Evolutionary conservation across 2,888 invertebrate species (phyloP).

Genomic region (Tolmerus cingulatus): DNA sequence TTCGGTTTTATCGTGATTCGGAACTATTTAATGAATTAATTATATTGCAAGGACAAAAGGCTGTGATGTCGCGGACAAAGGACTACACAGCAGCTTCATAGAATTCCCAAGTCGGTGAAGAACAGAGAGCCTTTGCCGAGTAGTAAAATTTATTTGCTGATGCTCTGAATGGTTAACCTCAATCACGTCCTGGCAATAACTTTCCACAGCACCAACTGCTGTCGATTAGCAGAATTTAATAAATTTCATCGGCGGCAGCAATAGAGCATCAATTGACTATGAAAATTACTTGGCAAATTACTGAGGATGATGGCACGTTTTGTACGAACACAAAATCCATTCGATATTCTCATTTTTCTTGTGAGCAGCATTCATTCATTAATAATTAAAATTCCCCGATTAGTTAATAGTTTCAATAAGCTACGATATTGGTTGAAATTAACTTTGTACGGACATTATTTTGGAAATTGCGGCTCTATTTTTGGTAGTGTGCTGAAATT

Average conservation of each 20-base stretch:
- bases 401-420: background rate
- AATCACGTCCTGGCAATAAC: conserved; percentile 16
- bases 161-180: background rate
- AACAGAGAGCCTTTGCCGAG: background rate
- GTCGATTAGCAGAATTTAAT: conserved; percentile 2
- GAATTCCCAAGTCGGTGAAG: background rate
- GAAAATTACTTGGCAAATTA: background rate
- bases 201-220: background rate
- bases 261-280: conserved; percentile 9
- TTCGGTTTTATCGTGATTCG: background rate
- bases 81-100: background rate
- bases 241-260: background rate
- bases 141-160: conserved; percentile 12
- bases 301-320: background rate
- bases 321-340: background rate
- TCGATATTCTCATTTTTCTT: background rate
- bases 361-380: background rate
- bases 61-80: background rate
- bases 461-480: background rate
- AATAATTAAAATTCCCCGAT: background rate
- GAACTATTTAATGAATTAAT: background rate
- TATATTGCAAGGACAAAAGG: background rate
- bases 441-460: background rate
- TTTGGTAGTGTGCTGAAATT: background rate
- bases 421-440: background rate